Evolutionary conservation across 1,140 invertebrate genomes (phyloP), one percentile per base, ranked within the genome.

Genomic region (Callitettix versicolor): DNA sequence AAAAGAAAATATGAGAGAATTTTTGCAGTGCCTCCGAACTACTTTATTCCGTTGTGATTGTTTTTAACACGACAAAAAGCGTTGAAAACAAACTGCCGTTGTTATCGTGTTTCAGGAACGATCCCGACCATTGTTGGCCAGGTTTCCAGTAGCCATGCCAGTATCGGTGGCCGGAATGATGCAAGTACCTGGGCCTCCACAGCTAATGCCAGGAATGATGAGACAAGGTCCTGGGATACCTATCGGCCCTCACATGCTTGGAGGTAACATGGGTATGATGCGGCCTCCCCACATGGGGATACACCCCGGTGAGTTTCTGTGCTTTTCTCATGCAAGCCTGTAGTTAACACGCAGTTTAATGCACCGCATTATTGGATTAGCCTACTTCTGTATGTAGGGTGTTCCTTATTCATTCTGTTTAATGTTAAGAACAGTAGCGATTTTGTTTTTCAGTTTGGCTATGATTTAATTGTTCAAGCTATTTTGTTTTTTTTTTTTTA

Each of bases 261-360:
- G 55, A 41, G 57, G 52, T 53, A 55, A 65, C 63, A 71, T 73
- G 67, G 70, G 68, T 51, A 67, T 74, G 54, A 68, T 69, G 42
- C 65, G 85, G 67, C 84, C 80, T 63, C 79, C 78, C 63, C 79
- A 74, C 63, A 78, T 82, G 68, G 77, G 79, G 67, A 76, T 85
- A 71, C 81, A 81, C 58, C 80, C 82, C 78, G 81, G 82, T 85
- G 76, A 74, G 78, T 80, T 33, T 53, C 12, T 12, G 21, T 15
- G 22, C 26, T 47, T 24, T 47, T 20, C 22, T 4, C 17, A 20
- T 43, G 22, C n/a, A 20, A 43, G 5, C 3, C 11, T 12, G 15
- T 43, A 43, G 18, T 43, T 22, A 14, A 43, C 22, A n/a, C n/a
- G n/a, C n/a, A 17, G 4, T 11, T 15, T 46, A 36, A 9, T 9